Percentiles rank a stretch among this genome's conserved stretches.
These are phyloP conservation scores for Achroia grisella DNA, from an alignment of 1,140 invertebrate species.

Conservation along the genomic window DNA sequence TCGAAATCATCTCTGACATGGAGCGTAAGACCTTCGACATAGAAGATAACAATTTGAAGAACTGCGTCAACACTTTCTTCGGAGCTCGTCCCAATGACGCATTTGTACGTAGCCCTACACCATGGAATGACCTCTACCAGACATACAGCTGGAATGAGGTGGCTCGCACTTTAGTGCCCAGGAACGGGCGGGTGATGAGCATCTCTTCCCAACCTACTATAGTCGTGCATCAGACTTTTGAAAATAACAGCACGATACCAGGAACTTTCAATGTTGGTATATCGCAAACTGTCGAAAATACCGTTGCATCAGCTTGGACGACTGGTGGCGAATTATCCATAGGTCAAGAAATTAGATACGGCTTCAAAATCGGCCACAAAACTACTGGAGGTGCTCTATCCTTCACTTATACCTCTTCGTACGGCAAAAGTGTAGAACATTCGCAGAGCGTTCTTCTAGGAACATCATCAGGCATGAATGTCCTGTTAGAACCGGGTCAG, in stretches of 20 bases:
- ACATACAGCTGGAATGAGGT: slow-evolving; percentile 26
- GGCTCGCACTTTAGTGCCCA: slow-evolving; percentile 13
- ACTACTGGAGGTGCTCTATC: background rate
- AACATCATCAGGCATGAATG: slow-evolving; percentile 11
- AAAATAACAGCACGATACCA: slow-evolving; percentile 16
- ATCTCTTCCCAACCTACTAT: slow-evolving; percentile 10
- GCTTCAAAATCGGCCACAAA: background rate
- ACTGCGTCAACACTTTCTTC: slow-evolving; percentile 13
- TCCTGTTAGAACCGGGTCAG: slow-evolving; percentile 26
- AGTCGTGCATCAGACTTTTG: slow-evolving; percentile 9
- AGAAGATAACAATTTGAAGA: slow-evolving; percentile 16
- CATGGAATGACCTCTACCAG: slow-evolving; percentile 34
- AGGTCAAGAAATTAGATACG: slow-evolving; percentile 9
- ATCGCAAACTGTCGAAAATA: slow-evolving; percentile 15
- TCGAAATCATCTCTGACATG: slow-evolving; percentile 18
- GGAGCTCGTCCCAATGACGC: slow-evolving; percentile 22
- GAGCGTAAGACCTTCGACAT: slow-evolving; percentile 20
- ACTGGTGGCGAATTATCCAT: slow-evolving; percentile 11
- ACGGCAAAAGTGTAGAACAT: slow-evolving; percentile 18
- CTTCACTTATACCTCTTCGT: slow-evolving; percentile 17
- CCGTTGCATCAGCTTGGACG: slow-evolving; percentile 18
- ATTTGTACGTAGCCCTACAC: slow-evolving; percentile 28
- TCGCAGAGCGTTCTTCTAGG: slow-evolving; percentile 15
- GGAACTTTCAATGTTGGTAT: slow-evolving; percentile 17
- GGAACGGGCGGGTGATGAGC: slow-evolving; percentile 13